Conservation (phyloP, 2,113 vertebrate species). For the Sula dactylatra region DNA sequence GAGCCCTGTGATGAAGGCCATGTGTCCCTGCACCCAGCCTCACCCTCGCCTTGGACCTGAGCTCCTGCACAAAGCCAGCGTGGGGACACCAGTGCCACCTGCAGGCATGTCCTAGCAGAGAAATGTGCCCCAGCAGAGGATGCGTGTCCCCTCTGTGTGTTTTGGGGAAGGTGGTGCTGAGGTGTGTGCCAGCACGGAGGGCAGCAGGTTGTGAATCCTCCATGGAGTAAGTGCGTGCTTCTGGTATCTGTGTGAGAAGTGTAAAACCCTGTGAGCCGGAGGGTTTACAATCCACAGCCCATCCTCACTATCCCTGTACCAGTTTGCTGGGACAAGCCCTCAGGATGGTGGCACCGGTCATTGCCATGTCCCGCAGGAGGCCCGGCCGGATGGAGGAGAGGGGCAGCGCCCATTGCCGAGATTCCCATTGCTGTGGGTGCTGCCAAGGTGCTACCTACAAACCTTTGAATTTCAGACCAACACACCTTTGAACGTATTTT, state of each 20-base stretch:
- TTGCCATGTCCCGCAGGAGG: not conserved
- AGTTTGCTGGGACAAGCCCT: not conserved
- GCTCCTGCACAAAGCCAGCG: not conserved
- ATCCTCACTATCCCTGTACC: accelerated
- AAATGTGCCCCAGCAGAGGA: not conserved
- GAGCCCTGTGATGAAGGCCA: accelerated
- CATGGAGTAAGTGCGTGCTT: accelerated
- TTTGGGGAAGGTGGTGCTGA: not conserved
- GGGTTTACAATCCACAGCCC: accelerated
- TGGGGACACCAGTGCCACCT: not conserved
- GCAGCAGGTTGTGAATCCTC: not conserved
- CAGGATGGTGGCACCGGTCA: not conserved
- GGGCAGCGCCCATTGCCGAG: accelerated
- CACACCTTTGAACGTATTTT: not conserved
- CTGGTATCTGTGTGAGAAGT: too few species aligned
- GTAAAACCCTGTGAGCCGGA: accelerated
- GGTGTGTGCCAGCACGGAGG: not conserved
- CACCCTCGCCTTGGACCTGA: not conserved
- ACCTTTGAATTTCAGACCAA: not conserved
- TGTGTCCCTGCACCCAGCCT: not conserved
- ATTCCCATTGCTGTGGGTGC: not conserved
- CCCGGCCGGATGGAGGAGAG: accelerated
- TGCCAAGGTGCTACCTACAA: too few species aligned
- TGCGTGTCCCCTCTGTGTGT: accelerated
- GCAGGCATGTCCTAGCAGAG: not conserved